These are phyloP conservation scores for Rhinichthys osculus DNA, from an alignment of 2,797 vertebrate species.

Conservation along the genomic window DNA sequence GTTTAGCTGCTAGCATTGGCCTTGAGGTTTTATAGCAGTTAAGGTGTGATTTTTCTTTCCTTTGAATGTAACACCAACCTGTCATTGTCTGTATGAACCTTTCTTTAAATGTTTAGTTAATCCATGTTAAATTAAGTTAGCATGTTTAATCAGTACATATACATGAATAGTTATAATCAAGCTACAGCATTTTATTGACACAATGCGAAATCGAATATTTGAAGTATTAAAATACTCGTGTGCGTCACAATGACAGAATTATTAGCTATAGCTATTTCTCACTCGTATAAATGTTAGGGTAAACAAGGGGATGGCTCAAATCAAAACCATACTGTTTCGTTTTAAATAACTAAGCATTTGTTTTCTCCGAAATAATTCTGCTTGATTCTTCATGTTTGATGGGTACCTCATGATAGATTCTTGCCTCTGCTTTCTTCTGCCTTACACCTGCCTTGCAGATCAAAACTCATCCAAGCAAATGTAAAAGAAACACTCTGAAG, in stretches of 20 bases:
- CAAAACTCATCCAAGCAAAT: conserved; percentile 49
- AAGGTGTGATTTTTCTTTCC: not conserved
- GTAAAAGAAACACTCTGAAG: conserved; percentile 45
- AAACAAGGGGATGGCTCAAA: conserved; percentile 1
- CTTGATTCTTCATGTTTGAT: conserved; percentile 39
- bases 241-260: not conserved
- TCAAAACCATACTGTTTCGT: not conserved
- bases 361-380: conserved; percentile 11
- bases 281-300: not conserved
- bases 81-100: not conserved
- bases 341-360: not conserved
- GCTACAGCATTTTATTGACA: not conserved
- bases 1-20: not conserved
- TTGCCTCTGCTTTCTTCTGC: conserved; percentile 19
- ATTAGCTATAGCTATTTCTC: conserved; percentile 10
- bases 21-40: not conserved
- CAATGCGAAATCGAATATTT: not conserved
- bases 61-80: not conserved
- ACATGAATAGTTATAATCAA: not conserved
- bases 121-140: not conserved
- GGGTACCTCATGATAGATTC: conserved; percentile 29
- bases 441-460: conserved; percentile 43
- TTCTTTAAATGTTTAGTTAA: not conserved
- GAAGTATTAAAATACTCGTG: not conserved
- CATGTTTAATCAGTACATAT: not conserved